Evolutionary conservation across 2,113 vertebrate species (phyloP).

Genomic region (Passer domesticus): DNA sequence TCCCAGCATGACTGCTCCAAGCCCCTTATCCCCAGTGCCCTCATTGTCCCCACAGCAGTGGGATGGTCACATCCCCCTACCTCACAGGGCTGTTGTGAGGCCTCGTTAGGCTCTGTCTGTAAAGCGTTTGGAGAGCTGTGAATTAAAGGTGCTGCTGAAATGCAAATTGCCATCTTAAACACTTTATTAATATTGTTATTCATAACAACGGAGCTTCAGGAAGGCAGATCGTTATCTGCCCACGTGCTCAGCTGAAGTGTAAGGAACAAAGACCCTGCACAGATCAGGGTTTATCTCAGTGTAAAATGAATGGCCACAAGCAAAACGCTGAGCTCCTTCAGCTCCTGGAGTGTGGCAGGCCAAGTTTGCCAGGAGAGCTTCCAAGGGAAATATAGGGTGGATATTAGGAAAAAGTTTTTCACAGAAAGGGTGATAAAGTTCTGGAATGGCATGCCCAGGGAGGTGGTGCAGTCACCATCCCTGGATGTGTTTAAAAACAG

Average conservation of each 20-base stretch:
- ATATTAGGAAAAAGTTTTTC: neutral
- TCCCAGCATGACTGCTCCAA: neutral
- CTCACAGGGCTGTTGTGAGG: slow-evolving; percentile 46
- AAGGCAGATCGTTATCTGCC: neutral
- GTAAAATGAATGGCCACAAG: neutral
- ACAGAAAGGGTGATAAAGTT: neutral
- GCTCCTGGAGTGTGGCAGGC: neutral
- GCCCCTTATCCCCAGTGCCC: neutral
- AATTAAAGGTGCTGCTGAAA: slow-evolving; percentile 60
- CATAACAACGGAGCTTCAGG: neutral
- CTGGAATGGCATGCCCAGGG: neutral
- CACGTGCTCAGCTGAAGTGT: neutral
- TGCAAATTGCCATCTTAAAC: neutral
- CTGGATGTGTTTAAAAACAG: neutral
- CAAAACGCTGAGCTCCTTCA: neutral
- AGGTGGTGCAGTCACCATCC: neutral
- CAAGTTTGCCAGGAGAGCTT: neutral
- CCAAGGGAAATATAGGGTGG: neutral
- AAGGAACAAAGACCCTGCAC: neutral
- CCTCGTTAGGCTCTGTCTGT: neutral
- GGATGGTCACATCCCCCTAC: neutral
- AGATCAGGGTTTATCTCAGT: neutral
- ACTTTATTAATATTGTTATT: neutral
- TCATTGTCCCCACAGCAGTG: neutral
- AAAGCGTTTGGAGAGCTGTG: neutral